Percentiles rank a stretch among this genome's conserved stretches.
Evolutionary conservation across 2,797 vertebrate species (phyloP).

Genomic region (Urocyon cinereoargenteus): DNA sequence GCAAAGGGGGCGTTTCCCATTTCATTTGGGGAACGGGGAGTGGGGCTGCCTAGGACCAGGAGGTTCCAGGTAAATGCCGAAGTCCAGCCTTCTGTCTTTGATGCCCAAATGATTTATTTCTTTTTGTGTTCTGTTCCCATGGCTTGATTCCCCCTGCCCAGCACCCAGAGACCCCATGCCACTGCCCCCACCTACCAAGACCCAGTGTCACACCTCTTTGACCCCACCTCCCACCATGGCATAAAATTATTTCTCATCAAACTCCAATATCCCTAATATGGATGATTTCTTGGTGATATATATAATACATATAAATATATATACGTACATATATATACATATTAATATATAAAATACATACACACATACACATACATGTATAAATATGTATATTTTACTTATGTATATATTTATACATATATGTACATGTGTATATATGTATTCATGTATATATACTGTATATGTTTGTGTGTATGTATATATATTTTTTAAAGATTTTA

Average conservation of each 20-base stretch:
- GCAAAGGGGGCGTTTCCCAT: background rate
- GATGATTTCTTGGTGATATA: background rate
- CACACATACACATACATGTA: too few relatives aligned
- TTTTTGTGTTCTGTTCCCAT: background rate
- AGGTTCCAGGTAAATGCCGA: background rate
- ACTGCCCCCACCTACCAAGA: background rate
- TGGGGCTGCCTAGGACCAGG: background rate
- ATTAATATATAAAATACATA: too few relatives aligned
- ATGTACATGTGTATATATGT: too few relatives aligned
- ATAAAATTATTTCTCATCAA: slow-evolving; percentile 4
- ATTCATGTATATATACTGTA: too few relatives aligned
- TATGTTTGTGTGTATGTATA: too few relatives aligned
- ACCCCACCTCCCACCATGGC: background rate
- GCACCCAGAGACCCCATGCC: background rate
- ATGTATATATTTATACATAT: too few relatives aligned
- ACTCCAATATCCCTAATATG: background rate
- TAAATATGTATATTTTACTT: too few relatives aligned
- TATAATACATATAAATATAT: too few relatives aligned
- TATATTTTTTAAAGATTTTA: too few relatives aligned
- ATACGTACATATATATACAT: too few relatives aligned
- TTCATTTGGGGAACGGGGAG: background rate
- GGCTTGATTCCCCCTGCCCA: too few relatives aligned
- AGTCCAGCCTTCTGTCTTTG: background rate
- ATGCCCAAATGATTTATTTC: background rate
- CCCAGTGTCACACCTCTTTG: background rate